A percentile compares a stretch with the other conserved stretches of the same genome.
phyloP scores from a whole-genome alignment of 1,140 invertebrate species.

The Drosophila pandora region DNA sequence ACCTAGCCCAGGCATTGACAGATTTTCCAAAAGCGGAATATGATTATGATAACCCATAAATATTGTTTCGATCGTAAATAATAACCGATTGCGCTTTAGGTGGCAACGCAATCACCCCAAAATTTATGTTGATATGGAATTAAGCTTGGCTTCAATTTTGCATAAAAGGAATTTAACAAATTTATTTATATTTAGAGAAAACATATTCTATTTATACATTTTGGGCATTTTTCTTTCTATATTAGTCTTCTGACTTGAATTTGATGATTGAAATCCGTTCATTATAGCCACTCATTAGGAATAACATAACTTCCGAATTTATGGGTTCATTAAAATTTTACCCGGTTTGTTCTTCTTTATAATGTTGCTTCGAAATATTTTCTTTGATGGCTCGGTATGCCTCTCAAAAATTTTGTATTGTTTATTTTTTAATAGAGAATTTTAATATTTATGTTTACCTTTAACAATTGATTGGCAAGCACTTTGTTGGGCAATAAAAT shows the following conservation, averaged over 20 bases:
- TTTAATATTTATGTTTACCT: conserved; percentile 1
- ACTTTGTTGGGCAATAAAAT: not conserved
- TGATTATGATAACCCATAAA: conserved; percentile 48
- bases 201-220: too few relatives aligned
- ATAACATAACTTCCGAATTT: not conserved
- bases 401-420: not conserved
- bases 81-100: conserved; percentile 22
- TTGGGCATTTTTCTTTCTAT: too few relatives aligned
- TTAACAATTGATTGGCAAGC: not conserved
- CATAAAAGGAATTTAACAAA: not conserved
- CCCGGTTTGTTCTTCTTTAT: not conserved
- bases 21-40: conserved; percentile 34
- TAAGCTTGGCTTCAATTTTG: not conserved
- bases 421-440: not conserved
- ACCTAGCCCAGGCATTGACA: conserved; percentile 36
- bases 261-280: too few relatives aligned
- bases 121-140: not conserved
- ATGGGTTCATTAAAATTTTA: not conserved
- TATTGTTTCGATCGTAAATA: conserved; percentile 36
- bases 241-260: too few relatives aligned
- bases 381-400: not conserved
- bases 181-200: not conserved
- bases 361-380: not conserved
- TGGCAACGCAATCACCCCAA: conserved; percentile 27
- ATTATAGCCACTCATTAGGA: not conserved